Evolutionary conservation across 2,888 invertebrate species (phyloP).

Genomic region (Sclerodermus sp.): DNA sequence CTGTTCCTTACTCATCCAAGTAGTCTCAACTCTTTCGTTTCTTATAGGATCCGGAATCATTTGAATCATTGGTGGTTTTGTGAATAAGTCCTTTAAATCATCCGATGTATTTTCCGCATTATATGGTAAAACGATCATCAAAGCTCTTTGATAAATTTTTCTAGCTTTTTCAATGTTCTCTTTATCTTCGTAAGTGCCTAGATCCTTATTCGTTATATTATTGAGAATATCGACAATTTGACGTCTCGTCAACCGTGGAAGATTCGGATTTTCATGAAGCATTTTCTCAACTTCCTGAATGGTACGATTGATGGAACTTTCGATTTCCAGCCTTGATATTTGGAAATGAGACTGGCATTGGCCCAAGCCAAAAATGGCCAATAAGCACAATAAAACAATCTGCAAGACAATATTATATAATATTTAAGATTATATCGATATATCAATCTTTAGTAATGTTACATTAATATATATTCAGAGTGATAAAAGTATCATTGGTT

Average conservation of each 20-base stretch:
- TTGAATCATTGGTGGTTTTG: slow-evolving; percentile 67
- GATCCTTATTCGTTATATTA: slow-evolving; percentile 60
- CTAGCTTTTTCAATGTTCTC: slow-evolving; percentile 44
- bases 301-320: slow-evolving; percentile 58
- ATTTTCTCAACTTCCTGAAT: slow-evolving; percentile 70
- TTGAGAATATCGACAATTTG: slow-evolving; percentile 70
- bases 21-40: slow-evolving; percentile 2
- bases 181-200: slow-evolving; percentile 40
- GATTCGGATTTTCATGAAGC: slow-evolving; percentile 63
- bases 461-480: too few species aligned
- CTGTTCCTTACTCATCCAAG: neutral
- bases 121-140: slow-evolving; percentile 71
- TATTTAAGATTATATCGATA: too few species aligned
- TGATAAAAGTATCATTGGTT: too few species aligned
- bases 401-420: slow-evolving; percentile 23
- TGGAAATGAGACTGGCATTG: slow-evolving; percentile 39
- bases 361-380: slow-evolving; percentile 40
- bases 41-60: slow-evolving; percentile 55
- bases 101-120: slow-evolving; percentile 63
- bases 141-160: slow-evolving; percentile 59
- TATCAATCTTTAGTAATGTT: too few species aligned
- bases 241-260: slow-evolving; percentile 67
- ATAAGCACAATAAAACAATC: slow-evolving; percentile 40
- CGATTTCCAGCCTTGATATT: slow-evolving; percentile 38
- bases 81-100: slow-evolving; percentile 66